Conservation (phyloP, 1,140 invertebrate genomes). For the Mylabris phalerata region DNA sequence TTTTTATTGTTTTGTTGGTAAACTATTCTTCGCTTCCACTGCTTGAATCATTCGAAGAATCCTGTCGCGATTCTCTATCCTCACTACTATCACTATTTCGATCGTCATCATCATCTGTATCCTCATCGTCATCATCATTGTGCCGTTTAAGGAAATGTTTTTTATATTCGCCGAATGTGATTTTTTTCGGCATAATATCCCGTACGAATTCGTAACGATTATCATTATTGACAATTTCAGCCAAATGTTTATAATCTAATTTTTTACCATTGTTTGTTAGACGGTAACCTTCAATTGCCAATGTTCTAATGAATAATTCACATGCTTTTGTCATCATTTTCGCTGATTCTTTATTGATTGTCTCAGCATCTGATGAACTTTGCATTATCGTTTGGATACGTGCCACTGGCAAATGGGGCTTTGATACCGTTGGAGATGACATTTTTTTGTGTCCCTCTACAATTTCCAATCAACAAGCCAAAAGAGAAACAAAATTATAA, state of each 20-base stretch:
- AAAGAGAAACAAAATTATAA: too few species aligned
- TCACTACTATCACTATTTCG: slow-evolving; percentile 17
- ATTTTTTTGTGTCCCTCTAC: background rate
- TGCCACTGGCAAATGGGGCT: slow-evolving; percentile 54
- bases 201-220: slow-evolving; percentile 59
- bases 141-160: slow-evolving; percentile 56
- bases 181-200: slow-evolving; percentile 66
- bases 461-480: too few species aligned
- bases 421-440: background rate
- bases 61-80: background rate
- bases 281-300: slow-evolving; percentile 54
- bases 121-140: slow-evolving; percentile 11
- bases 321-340: slow-evolving; percentile 67
- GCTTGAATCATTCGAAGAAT: background rate
- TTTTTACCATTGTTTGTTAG: slow-evolving; percentile 38
- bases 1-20: background rate
- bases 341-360: slow-evolving; percentile 66
- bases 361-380: slow-evolving; percentile 74
- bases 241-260: slow-evolving; percentile 63
- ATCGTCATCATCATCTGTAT: slow-evolving; percentile 19
- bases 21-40: background rate
- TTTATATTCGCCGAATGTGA: slow-evolving; percentile 59
- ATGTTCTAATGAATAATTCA: slow-evolving; percentile 60
- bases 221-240: slow-evolving; percentile 59
- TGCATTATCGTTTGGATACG: slow-evolving; percentile 81